Percentiles rank a stretch among this genome's conserved stretches.
Evolutionary conservation across 2,888 invertebrate species (phyloP).

Genomic region (Sarcophaga rosellei): DNA sequence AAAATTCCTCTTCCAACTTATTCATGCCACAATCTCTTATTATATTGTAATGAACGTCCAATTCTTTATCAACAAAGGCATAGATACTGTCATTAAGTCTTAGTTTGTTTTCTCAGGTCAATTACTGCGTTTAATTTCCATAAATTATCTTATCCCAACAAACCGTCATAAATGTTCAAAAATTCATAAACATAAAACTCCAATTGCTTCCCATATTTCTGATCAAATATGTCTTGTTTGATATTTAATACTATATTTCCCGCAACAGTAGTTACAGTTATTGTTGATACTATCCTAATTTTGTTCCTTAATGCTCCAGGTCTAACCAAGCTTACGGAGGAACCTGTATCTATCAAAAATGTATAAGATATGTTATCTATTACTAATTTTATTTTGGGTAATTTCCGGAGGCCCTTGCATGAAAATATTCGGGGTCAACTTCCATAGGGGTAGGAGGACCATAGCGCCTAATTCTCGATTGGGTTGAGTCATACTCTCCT

Average conservation of each 20-base stretch:
- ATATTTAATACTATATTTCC: slow-evolving; percentile 33
- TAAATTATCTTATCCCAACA: no score
- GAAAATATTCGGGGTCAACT: slow-evolving; percentile 42
- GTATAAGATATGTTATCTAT: slow-evolving; percentile 44
- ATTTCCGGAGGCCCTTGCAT: slow-evolving; percentile 41
- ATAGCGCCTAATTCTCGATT: slow-evolving; percentile 53
- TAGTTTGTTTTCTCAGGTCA: slow-evolving; percentile 34
- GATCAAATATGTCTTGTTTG: slow-evolving; percentile 31
- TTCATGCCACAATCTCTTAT: not conserved
- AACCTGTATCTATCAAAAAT: slow-evolving; percentile 51
- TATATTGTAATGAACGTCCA: slow-evolving; percentile 44
- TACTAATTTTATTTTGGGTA: slow-evolving; percentile 35
- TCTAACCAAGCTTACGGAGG: slow-evolving; percentile 52
- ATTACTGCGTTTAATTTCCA: slow-evolving; percentile 44
- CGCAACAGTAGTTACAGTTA: slow-evolving; percentile 45
- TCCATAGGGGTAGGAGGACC: slow-evolving; percentile 38
- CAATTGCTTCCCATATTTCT: slow-evolving; percentile 16
- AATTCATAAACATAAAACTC: slow-evolving; percentile 46
- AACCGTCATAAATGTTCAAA: no score
- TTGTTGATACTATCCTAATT: slow-evolving; percentile 35
- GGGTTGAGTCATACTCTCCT: slow-evolving; percentile 41
- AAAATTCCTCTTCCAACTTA: slow-evolving; percentile 15
- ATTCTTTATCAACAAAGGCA: slow-evolving; percentile 70
- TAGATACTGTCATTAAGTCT: slow-evolving; percentile 23
- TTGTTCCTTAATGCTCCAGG: slow-evolving; percentile 24